Base-by-base conservation (phyloP, 2,113 vertebrate species). In the Fregata magnificens region DNA sequence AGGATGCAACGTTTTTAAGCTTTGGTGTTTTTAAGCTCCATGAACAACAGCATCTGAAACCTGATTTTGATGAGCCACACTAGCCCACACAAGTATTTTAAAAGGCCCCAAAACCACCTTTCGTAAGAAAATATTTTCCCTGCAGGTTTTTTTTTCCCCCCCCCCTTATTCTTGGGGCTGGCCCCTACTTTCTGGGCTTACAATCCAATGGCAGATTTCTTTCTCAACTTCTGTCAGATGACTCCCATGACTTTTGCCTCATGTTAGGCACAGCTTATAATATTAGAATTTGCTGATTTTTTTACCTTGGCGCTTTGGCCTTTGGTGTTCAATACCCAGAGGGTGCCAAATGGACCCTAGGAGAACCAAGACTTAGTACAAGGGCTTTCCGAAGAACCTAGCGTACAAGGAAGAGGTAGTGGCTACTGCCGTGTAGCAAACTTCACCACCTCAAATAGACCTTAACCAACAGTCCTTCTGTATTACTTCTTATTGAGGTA, bases 291-390 rank as follows among this genome's bases (percentile, higher is more conserved):
- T 14, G 24, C 22, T 63, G 0, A 1, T 5, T 42, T 62, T 62
- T 83, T 70, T 4, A 31, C 36, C 28, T 12, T 20, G 15, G 15
- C 42, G 16, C 29, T 71, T 42, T 7, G 18, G 20, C 10, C n/a
- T 50, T 55, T 13, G 32, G 34, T 25, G 19, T 56, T 61, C 13
- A 36, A 76, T 21, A 73, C 1, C 5, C 58, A 40, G 24, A 56
- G 40, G 16, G 7, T 61, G 34, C 31, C 42, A 32, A 40, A 18
- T 0, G 1, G 49, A 21, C 65, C 40, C 69, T 8, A 3, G 0
- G 1, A 61, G n/a, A n/a, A 65, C 4, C 29, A 20, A 49, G 24
- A 11, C 59, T 17, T 13, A 24, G 7, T 16, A 62, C 11, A 63
- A 83, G 81, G 45, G 34, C 67, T 4, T 65, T 36, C 69, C 0